These are phyloP conservation scores for Morus bassanus DNA, from an alignment of 2,797 vertebrate genomes.

Conservation along the genomic window DNA sequence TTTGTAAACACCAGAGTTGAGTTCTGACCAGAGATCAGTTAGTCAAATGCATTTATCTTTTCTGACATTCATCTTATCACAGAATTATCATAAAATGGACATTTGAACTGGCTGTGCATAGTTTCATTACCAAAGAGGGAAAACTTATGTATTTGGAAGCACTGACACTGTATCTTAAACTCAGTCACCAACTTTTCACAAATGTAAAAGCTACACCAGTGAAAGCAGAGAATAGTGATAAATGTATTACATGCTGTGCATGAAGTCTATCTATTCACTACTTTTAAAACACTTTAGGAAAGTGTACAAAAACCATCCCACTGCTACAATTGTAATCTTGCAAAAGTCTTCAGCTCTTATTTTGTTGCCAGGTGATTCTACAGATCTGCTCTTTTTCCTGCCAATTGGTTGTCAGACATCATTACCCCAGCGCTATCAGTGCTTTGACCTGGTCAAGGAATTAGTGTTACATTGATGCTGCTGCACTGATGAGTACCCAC, in stretches of 20 bases:
- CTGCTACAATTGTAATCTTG: neutral
- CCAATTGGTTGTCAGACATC: neutral
- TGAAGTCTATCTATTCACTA: neutral
- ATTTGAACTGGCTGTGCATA: neutral
- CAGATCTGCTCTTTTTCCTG: neutral
- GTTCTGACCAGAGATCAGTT: neutral
- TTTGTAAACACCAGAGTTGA: neutral
- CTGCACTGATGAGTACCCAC: neutral
- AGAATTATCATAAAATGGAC: neutral
- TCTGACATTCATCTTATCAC: neutral
- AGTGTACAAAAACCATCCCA: neutral
- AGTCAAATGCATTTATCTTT: constrained; percentile 1
- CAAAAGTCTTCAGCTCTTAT: neutral
- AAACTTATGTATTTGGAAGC: neutral
- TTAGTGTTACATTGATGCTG: neutral
- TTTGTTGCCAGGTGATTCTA: neutral
- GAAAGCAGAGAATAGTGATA: neutral
- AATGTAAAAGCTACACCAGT: neutral
- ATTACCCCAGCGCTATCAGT: neutral
- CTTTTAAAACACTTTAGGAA: neutral
- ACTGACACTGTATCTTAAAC: neutral
- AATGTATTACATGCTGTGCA: neutral
- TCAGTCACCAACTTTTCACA: neutral
- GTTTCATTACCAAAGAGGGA: neutral
- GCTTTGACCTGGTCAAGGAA: neutral